phyloP scores from a whole-genome alignment of 2,888 invertebrate species.

The Morpho achilles region DNA sequence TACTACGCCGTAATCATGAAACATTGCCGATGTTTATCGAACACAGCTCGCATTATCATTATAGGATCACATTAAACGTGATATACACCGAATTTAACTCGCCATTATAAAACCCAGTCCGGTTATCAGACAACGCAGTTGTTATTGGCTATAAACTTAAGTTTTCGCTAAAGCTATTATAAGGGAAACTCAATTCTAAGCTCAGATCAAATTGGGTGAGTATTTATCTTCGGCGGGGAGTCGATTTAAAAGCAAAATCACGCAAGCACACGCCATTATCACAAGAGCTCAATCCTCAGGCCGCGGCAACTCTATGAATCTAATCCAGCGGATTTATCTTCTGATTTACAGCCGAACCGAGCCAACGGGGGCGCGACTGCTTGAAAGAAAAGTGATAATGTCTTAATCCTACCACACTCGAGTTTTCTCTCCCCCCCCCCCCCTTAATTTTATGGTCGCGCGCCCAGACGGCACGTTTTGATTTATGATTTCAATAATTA shows the following conservation, averaged over 20 bases:
- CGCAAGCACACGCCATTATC: slow-evolving; percentile 77
- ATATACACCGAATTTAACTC: neutral
- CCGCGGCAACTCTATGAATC: slow-evolving; percentile 77
- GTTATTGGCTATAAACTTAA: slow-evolving; percentile 61
- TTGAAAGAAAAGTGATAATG: slow-evolving; percentile 83
- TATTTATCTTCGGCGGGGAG: slow-evolving; percentile 71
- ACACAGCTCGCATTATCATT: neutral
- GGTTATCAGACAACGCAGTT: slow-evolving; percentile 57
- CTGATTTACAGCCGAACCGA: slow-evolving; percentile 76
- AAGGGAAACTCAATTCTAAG: slow-evolving; percentile 56
- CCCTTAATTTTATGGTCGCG: slow-evolving; percentile 70
- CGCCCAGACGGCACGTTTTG: slow-evolving; percentile 76
- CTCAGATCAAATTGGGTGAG: slow-evolving; percentile 61
- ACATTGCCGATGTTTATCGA: too few relatives aligned
- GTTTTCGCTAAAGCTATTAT: slow-evolving; percentile 61
- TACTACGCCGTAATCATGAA: too few relatives aligned
- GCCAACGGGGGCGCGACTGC: slow-evolving; percentile 69
- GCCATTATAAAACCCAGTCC: slow-evolving; percentile 38
- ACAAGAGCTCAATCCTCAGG: slow-evolving; percentile 68
- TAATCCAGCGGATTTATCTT: slow-evolving; percentile 78
- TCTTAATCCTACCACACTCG: slow-evolving; percentile 82
- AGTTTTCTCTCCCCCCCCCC: slow-evolving; percentile 51
- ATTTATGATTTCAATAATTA: slow-evolving; percentile 80
- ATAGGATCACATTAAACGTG: slow-evolving; percentile 6
- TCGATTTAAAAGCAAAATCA: slow-evolving; percentile 78